Evolutionary conservation across 2,797 vertebrate species (phyloP), one percentile per base, ranked within the genome.

Genomic region (Dromococcyx pavoninus): DNA sequence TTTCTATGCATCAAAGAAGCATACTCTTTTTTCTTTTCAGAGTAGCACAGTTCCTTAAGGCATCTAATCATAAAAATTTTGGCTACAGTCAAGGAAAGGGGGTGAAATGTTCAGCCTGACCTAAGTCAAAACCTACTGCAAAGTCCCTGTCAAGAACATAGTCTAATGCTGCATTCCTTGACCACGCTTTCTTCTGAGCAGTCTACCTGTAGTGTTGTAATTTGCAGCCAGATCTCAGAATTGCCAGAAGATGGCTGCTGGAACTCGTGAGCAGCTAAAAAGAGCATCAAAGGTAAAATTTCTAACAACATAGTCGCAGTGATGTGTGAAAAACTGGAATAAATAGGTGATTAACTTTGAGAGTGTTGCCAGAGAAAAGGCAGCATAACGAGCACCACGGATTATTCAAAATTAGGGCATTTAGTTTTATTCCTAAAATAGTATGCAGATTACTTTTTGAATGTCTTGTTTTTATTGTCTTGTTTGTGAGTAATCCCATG

Each of bases 301-400:
- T 17, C 62, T 69, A 41, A 65, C 82, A 60, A 28, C 81, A 7
- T 33, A 65, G 71, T 73, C 76, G 80, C 78, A 91, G 79, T 93
- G 44, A 69, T 77, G n/a, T 85, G 70, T 71, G 72, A 80, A 97
- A 95, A 94, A 58, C 70, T 62, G 76, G 51, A 85, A 86, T 57
- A 91, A 91, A 78, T 51, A 86, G 32, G 66, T 88, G 61, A 91
- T 94, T 94, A 93, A 94, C 66, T 91, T 88, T 48, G 43, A 94
- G 76, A 86, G 30, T 73, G 41, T 73, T 93, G 72, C 85, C 73
- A 93, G 86, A 93, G 91, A 62, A 91, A 93, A 94, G 35, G 39
- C 51, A 78, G 65, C 39, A 32, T 82, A 81, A 92, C 0, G 9
- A 93, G 62, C 60, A 39, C 46, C 39, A 64, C 46, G 73, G 75